Evolutionary conservation across 2,888 invertebrate species (phyloP).

Genomic region (Abrostola triplasia): DNA sequence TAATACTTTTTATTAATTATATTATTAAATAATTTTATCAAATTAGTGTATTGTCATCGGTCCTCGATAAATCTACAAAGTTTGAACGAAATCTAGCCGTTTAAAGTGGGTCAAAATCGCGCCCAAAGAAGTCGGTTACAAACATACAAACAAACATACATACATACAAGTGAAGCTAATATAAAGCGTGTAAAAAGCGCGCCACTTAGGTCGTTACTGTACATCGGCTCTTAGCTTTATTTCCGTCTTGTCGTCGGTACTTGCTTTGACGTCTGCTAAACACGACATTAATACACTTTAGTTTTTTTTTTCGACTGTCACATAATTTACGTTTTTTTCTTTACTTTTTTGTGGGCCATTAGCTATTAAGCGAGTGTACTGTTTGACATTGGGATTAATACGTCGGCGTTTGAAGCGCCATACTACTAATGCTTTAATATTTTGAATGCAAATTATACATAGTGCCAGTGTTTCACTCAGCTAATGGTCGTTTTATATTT

Average conservation of each 20-base stretch:
- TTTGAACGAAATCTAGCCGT: no score
- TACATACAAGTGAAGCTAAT: no score
- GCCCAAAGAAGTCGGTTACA: no score
- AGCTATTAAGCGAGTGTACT: conserved; percentile 82
- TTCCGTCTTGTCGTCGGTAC: conserved; percentile 77
- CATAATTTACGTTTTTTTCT: conserved; percentile 82
- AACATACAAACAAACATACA: no score
- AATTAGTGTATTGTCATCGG: no score
- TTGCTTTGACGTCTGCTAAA: conserved; percentile 85
- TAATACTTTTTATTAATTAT: no score
- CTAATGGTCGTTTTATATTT: conserved; percentile 43
- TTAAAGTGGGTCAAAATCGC: no score
- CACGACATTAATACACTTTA: conserved; percentile 86
- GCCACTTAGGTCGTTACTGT: conserved; percentile 62
- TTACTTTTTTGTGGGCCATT: conserved; percentile 79
- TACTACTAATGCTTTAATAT: conserved; percentile 55
- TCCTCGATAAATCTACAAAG: no score
- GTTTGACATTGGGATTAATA: conserved; percentile 83
- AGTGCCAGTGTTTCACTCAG: conserved; percentile 16
- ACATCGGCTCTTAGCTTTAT: conserved; percentile 72
- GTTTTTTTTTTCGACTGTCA: conserved; percentile 84
- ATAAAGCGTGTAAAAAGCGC: no score
- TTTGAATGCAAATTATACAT: conserved; percentile 50
- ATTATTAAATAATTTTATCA: no score
- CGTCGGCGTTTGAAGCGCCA: conserved; percentile 71